Base-by-base conservation (phyloP, 2,888 invertebrate genomes). In the Mythimna loreyi region DNA sequence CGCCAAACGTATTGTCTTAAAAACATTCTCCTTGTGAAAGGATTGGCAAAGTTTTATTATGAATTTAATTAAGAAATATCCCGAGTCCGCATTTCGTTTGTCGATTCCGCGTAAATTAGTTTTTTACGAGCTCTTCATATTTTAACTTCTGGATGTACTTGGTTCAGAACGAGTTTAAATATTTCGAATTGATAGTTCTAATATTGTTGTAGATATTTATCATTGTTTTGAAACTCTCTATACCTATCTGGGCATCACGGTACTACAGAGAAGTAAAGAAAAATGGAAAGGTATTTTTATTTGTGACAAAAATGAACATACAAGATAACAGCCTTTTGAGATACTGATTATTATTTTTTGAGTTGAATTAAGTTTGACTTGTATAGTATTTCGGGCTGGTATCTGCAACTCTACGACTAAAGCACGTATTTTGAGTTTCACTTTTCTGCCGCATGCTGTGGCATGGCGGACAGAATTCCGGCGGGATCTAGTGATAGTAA, bases 21-120 rank as follows among this genome's bases (percentile, higher is more conserved):
- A 45, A 75, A 75, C 52, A 69, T 55, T 64, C 33, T 43, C 40
- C 40, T 63, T 55, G 33, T 50, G 25, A 65, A 63, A 61, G n/a
- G 57, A 67, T 66, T 59, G 50, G 43, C 56, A 25, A 52, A 64
- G 40, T 62, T 77, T 61, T 55, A 67, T 52, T 36, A 21, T 59
- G 73, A 64, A 65, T 49, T 78, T 64, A 61, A 65, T 67, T 47
- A 58, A 45, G 45, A 67, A 78, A 55, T 58, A 61, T 72, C 61
- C 49, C 23, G 30, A 57, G 56, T 49, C 47, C 7, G 53, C 49
- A 59, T 25, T 59, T 28, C 33, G 40, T 45, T 76, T 49, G 52
- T 53, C 50, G 50, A 61, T 53, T n/a, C 25, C 45, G 49, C 19
- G 52, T 36, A 50, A 57, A 65, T 55, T 30, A 43, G 0, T 13